Percentiles rank a stretch among this genome's conserved stretches.
These are phyloP conservation scores for Oreochromis niloticus DNA, from an alignment of 2,113 vertebrate species.

Conservation along the genomic window DNA sequence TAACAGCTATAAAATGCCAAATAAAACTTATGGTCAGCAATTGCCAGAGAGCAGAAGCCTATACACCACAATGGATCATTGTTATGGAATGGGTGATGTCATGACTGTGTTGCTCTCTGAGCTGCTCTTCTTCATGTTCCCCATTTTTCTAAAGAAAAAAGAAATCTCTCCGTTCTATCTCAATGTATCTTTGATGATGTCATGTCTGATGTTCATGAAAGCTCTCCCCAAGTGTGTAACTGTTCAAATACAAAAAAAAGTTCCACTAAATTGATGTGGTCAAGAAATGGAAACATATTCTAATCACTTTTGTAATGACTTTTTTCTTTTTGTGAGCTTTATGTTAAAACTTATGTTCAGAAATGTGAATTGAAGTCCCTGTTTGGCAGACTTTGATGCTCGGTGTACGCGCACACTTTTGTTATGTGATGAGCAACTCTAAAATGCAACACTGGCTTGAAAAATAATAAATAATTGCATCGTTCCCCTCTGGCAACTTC, in stretches of 20 bases:
- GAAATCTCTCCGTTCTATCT: conserved; percentile 54
- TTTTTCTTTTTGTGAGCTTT: neutral
- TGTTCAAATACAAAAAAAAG: neutral
- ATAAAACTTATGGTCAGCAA: conserved; percentile 73
- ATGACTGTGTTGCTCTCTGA: conserved; percentile 33
- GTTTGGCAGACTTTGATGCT: neutral
- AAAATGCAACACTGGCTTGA: neutral
- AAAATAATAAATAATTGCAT: conserved; percentile 39
- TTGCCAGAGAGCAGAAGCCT: conserved; percentile 65
- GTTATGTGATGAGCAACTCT: neutral
- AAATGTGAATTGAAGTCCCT: neutral
- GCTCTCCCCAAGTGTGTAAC: neutral
- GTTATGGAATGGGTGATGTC: conserved; percentile 76
- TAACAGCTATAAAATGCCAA: conserved; percentile 78
- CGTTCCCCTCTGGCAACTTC: conserved; percentile 21
- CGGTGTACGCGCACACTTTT: neutral
- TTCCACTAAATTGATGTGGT: neutral
- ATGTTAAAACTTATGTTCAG: neutral
- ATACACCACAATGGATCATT: conserved; percentile 73
- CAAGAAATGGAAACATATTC: neutral
- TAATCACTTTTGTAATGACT: neutral
- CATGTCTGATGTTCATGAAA: conserved; percentile 43
- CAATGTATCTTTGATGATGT: conserved; percentile 55
- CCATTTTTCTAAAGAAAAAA: conserved; percentile 39
- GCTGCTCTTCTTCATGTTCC: conserved; percentile 43